phyloP scores from a whole-genome alignment of 2,113 vertebrate genomes.

The Semnornis frantzii region DNA sequence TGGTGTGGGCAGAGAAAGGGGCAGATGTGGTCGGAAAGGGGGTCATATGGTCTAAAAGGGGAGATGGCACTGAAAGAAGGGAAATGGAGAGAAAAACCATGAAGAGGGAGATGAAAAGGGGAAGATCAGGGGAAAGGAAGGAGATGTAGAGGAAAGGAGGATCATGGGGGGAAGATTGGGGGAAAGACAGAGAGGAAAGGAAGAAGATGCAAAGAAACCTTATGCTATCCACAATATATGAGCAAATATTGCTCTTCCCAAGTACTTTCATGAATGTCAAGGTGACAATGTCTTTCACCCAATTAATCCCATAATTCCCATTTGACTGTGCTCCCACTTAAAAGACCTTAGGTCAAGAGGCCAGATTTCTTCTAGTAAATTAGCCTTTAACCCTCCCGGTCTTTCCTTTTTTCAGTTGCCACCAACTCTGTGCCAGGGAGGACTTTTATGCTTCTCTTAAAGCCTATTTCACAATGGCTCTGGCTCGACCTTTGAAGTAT shows the following conservation, averaged over 20 bases:
- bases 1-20: too few species aligned
- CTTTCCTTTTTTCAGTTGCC: slow-evolving; percentile 43
- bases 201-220: too few species aligned
- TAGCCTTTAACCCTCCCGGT: slow-evolving; percentile 50
- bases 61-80: too few species aligned
- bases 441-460: slow-evolving; percentile 58
- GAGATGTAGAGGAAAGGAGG: too few species aligned
- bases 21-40: too few species aligned
- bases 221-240: not conserved
- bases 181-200: too few species aligned
- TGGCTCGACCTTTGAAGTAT: slow-evolving; percentile 16
- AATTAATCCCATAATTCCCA: slow-evolving; percentile 58
- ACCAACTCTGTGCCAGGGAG: not conserved
- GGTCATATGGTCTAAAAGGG: too few species aligned
- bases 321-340: slow-evolving; percentile 20
- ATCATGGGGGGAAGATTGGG: too few species aligned
- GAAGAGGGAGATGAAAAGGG: too few species aligned
- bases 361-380: slow-evolving; percentile 47
- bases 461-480: slow-evolving; percentile 25
- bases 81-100: too few species aligned
- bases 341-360: slow-evolving; percentile 20
- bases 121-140: too few species aligned
- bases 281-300: slow-evolving; percentile 41
- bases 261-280: slow-evolving; percentile 53
- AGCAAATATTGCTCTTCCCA: slow-evolving; percentile 21